Percentiles rank a stretch among this genome's conserved stretches.
Evolutionary conservation across 2,113 vertebrate genomes (phyloP).

Genomic region (Spermophilus dauricus): DNA sequence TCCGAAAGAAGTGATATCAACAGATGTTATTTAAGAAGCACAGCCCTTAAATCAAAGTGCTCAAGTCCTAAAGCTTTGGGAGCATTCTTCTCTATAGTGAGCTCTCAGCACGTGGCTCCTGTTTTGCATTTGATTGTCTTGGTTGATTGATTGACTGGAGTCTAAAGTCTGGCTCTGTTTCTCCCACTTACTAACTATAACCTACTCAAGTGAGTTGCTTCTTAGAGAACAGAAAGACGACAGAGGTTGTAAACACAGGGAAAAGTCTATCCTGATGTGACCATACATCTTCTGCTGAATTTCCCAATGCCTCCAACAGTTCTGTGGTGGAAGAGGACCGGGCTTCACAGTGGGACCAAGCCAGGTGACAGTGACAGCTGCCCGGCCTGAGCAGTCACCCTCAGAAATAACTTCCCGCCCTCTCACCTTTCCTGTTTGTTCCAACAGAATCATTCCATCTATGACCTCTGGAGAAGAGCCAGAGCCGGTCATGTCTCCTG

Average conservation of each 20-base stretch:
- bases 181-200: background rate
- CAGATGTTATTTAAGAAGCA: background rate
- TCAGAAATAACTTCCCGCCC: background rate
- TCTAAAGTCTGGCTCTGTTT: background rate
- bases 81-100: background rate
- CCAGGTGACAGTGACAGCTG: fast-evolving
- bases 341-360: background rate
- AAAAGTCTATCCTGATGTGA: fast-evolving
- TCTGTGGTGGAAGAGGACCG: background rate
- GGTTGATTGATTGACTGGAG: background rate
- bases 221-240: background rate
- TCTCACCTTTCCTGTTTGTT: background rate
- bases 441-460: background rate
- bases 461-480: background rate
- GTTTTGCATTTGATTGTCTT: background rate
- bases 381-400: background rate
- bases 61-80: background rate
- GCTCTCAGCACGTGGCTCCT: background rate
- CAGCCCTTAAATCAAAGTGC: background rate
- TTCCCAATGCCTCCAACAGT: background rate
- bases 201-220: background rate
- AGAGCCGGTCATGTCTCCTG: background rate
- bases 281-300: too few species aligned
- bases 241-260: background rate
- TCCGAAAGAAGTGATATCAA: background rate